Percentiles rank a stretch among this genome's conserved stretches.
Evolutionary conservation across 2,888 invertebrate genomes (phyloP).

Genomic region (Mongoloraphidia duomilia): DNA sequence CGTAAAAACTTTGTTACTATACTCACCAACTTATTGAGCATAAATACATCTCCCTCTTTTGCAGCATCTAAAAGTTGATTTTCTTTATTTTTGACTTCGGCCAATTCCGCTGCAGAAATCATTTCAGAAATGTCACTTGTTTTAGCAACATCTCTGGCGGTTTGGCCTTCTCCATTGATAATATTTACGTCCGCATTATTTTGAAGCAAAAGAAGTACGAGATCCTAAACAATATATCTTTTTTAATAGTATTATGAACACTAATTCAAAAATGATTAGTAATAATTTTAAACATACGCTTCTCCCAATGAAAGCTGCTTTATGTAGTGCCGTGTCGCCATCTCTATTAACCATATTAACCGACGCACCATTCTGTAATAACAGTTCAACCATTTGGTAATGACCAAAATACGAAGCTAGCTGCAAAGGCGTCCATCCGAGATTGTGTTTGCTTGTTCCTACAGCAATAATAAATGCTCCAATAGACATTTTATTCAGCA

Average conservation of each 20-base stretch:
- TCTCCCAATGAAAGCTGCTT: slow-evolving; percentile 53
- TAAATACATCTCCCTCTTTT: slow-evolving; percentile 40
- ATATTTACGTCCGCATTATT: slow-evolving; percentile 47
- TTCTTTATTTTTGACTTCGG: slow-evolving; percentile 39
- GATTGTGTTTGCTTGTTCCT: slow-evolving; percentile 47
- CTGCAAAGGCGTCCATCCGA: slow-evolving; percentile 55
- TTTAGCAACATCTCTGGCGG: slow-evolving; percentile 41
- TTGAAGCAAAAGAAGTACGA: slow-evolving; percentile 43
- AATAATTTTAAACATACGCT: slow-evolving; percentile 30
- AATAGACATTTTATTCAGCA: no score
- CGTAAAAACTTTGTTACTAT: neutral
- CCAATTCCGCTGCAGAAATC: slow-evolving; percentile 42
- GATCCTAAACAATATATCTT: slow-evolving; percentile 31
- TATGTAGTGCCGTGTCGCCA: slow-evolving; percentile 51
- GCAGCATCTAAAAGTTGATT: slow-evolving; percentile 42
- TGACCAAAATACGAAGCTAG: slow-evolving; percentile 55
- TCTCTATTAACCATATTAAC: slow-evolving; percentile 46
- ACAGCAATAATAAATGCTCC: no score
- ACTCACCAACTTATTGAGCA: slow-evolving; percentile 40
- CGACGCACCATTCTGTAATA: slow-evolving; percentile 41
- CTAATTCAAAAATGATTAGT: neutral
- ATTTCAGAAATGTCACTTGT: slow-evolving; percentile 37
- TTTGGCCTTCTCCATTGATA: slow-evolving; percentile 48
- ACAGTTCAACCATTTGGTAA: slow-evolving; percentile 36
- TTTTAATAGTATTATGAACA: neutral